phyloP scores from a whole-genome alignment of 2,113 vertebrate genomes.

The Archilochus colubris region DNA sequence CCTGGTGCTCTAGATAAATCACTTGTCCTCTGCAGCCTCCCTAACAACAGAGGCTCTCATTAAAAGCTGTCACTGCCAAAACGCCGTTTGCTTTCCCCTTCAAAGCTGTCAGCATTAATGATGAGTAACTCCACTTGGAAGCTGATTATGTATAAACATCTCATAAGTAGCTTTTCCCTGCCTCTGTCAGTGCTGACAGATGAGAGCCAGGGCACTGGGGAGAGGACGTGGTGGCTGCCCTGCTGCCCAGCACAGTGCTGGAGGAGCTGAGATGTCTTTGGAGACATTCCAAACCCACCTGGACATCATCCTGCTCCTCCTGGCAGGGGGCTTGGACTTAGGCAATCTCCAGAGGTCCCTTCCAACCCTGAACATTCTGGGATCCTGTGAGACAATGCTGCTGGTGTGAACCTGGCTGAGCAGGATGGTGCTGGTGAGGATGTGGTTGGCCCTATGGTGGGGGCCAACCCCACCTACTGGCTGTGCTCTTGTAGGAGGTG shows the following conservation, averaged over 20 bases:
- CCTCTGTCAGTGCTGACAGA: not conserved
- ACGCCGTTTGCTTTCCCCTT: not conserved
- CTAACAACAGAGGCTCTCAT: not conserved
- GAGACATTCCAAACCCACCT: too few relatives aligned
- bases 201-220: not conserved
- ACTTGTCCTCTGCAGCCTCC: slow-evolving; percentile 5
- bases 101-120: slow-evolving; percentile 33
- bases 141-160: slow-evolving; percentile 26
- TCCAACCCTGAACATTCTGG: too few relatives aligned
- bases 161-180: not conserved
- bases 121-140: slow-evolving; percentile 1
- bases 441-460: not conserved
- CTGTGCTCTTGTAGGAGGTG: not conserved
- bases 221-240: not conserved
- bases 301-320: too few relatives aligned
- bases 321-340: too few relatives aligned
- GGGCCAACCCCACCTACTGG: too few relatives aligned
- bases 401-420: not conserved
- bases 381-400: not conserved
- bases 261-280: not conserved
- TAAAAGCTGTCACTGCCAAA: not conserved
- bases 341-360: too few relatives aligned
- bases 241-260: not conserved
- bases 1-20: slow-evolving; percentile 11
- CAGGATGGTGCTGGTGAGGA: not conserved